Evolutionary conservation across 1,140 invertebrate species (phyloP).

Genomic region (Diplogasteroides magnus): DNA sequence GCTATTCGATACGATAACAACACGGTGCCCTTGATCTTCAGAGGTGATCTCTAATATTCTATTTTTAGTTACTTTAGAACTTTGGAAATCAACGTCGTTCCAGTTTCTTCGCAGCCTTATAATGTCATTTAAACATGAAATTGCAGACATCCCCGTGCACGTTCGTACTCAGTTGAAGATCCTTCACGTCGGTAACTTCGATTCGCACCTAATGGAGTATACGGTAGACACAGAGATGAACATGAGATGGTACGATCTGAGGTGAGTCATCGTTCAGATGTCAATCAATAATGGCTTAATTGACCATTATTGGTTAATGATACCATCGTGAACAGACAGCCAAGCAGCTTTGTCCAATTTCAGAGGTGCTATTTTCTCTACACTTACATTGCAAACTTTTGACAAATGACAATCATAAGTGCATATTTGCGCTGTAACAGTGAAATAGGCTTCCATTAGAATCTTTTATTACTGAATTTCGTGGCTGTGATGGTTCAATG

Average conservation of each 20-base stretch:
- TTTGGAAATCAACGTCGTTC: neutral
- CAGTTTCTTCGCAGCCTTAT: slow-evolving; percentile 4
- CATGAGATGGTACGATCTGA: slow-evolving; percentile 41
- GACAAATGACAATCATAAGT: too few relatives aligned
- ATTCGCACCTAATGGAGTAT: slow-evolving; percentile 51
- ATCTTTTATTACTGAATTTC: too few relatives aligned
- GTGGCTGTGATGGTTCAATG: too few relatives aligned
- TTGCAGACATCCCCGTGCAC: slow-evolving; percentile 49
- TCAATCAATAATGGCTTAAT: too few relatives aligned
- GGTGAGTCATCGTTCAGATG: too few relatives aligned
- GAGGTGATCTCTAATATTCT: slow-evolving; percentile 1
- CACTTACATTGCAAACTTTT: too few relatives aligned
- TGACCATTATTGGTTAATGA: slow-evolving; percentile 1
- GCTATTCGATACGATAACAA: slow-evolving; percentile 49
- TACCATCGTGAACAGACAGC: neutral
- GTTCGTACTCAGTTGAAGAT: slow-evolving; percentile 46
- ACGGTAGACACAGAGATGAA: slow-evolving; percentile 46
- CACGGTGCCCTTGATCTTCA: slow-evolving; percentile 39
- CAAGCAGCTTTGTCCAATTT: slow-evolving; percentile 1
- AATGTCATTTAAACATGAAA: slow-evolving; percentile 13
- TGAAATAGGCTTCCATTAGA: too few relatives aligned
- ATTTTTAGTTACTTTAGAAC: neutral
- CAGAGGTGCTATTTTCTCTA: neutral
- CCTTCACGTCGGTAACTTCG: slow-evolving; percentile 50
- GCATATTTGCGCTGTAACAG: too few relatives aligned